Base-by-base conservation (phyloP, 2,797 vertebrate species). In the Epinephelus coioides region DNA sequence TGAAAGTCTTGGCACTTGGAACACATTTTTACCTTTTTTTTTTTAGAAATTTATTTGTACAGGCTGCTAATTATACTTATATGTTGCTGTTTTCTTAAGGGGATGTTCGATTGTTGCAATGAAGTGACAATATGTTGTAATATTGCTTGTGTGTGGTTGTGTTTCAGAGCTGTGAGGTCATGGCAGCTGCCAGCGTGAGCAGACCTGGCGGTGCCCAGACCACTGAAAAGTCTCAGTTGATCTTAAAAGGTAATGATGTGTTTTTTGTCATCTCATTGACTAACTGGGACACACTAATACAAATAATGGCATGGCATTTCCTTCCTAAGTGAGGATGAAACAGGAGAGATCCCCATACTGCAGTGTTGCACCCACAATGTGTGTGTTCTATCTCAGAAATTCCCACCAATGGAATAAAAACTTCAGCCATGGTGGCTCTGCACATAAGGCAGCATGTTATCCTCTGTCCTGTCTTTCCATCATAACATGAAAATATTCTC, bases 111-210 rank as follows among this genome's bases (percentile, higher is more conserved):
- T 23, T 56, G 6, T 63, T 57, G 43, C 7, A 9, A 53, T 21
- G 57, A 23, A 27, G 25, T 34, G 12, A 17, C 6, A 14, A 6
- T 56, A 11, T 47, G 27, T 34, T 67, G 19, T 76, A 30, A 62
- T 43, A 34, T 19, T 69, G 27, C 69, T 14, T 85, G 38, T 78
- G 13, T 83, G 73, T 84, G 38, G 6, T 65, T 87, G 60, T 83
- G 50, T 94, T 86, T 73, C 86, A 95, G 94, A 89, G 94, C 91
- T 94, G 95, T 96, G 95, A 97, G 97, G 96, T 95, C 91, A 99
- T 99, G 98, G 98, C 98, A 76, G 94, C 97, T 91, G 97, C 97
- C 84, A 95, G 96, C 60, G 92, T 96, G 92, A 97, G 92, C 94
- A 95, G 96, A 95, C 90, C 96, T 90, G 96, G 95, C 74, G 88